Evolutionary conservation across 1,140 invertebrate genomes (phyloP).

Genomic region (Drosophila quadrilineata): DNA sequence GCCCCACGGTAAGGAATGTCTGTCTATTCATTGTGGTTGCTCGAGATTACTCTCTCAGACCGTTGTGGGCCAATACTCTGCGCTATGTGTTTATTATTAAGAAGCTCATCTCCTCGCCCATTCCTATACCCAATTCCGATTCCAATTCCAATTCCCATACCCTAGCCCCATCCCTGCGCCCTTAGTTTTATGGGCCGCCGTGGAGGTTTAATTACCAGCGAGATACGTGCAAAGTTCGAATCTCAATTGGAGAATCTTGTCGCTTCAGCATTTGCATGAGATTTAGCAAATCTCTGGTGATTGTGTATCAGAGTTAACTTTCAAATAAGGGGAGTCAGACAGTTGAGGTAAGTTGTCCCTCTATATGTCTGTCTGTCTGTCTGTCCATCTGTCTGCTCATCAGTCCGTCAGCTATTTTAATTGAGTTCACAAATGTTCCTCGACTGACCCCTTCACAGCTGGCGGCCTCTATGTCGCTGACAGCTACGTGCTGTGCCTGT

Average conservation of each 20-base stretch:
- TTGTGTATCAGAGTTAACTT: not conserved
- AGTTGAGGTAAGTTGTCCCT: no score
- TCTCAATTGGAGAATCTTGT: conserved; percentile 50
- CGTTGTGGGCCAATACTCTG: conserved; percentile 16
- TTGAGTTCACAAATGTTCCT: conserved; percentile 70
- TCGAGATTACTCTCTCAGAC: not conserved
- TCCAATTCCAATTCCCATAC: not conserved
- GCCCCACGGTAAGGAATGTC: conserved; percentile 74
- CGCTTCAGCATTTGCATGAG: conserved; percentile 54
- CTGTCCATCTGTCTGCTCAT: no score
- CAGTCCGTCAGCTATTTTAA: conserved; percentile 68
- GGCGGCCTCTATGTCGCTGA: conserved; percentile 55
- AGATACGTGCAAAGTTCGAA: conserved; percentile 46
- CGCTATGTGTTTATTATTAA: conserved; percentile 55
- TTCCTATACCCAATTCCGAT: not conserved
- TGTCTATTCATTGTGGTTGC: conserved; percentile 59
- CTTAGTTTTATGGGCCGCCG: conserved; percentile 21
- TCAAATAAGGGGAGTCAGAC: not conserved
- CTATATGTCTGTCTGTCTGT: no score
- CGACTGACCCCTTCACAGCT: conserved; percentile 47
- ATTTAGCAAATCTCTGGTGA: not conserved
- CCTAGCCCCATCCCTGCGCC: no score
- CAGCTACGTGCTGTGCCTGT: conserved; percentile 61
- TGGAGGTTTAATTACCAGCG: conserved; percentile 66
- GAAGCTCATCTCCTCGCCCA: not conserved